phyloP scores from a whole-genome alignment of 2,888 invertebrate species.

The Athripsodes cinereus region DNA sequence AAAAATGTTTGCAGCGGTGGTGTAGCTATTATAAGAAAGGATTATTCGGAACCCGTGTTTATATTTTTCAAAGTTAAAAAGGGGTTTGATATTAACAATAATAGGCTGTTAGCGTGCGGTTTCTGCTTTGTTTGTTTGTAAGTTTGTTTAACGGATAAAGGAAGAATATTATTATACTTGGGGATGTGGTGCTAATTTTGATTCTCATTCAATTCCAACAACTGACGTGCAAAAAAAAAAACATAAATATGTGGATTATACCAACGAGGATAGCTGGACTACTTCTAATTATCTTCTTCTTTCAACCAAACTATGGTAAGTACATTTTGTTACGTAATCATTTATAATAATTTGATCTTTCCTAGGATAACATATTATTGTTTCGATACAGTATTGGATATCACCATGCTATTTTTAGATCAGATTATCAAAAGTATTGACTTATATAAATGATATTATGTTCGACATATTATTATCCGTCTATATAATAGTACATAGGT shows the following conservation, averaged over 20 bases:
- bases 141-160: neutral
- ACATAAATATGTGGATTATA: conserved; percentile 18
- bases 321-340: conserved; percentile 2
- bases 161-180: neutral
- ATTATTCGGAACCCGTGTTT: neutral
- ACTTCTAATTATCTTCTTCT: conserved; percentile 20
- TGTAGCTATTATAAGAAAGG: neutral
- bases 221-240: conserved; percentile 5
- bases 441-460: neutral
- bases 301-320: conserved; percentile 26
- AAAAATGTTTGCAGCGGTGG: neutral
- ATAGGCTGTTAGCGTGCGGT: conserved; percentile 11
- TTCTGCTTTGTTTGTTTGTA: neutral
- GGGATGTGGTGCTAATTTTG: conserved; percentile 12
- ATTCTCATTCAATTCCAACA: conserved; percentile 3
- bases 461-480: neutral
- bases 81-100: neutral
- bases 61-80: neutral
- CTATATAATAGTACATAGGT: neutral
- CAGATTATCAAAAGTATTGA: neutral
- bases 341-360: too few relatives aligned
- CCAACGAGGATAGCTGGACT: conserved; percentile 21
- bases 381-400: too few relatives aligned
- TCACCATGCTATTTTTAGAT: too few relatives aligned
- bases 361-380: too few relatives aligned